Base-by-base conservation (phyloP, 2,113 vertebrate species). In the Gavialis gangeticus region DNA sequence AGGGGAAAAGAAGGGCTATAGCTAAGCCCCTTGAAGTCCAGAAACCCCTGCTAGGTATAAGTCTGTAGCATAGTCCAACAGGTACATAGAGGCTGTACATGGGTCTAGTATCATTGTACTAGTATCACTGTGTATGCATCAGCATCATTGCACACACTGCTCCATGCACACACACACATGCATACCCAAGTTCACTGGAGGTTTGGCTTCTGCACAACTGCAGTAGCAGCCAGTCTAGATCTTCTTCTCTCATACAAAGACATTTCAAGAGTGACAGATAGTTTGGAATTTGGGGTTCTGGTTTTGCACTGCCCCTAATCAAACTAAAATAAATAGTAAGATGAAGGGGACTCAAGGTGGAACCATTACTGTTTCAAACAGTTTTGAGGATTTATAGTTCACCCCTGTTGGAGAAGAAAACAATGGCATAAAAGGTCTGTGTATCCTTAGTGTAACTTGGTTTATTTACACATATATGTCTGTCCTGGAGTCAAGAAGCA, bases 401-500 rank as follows among this genome's bases (percentile, higher is more conserved):
- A 73, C 56, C 87, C 34, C 27, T 85, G 54, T 60, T 78, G 85
- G 10, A 87, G 11, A 76, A 46, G 22, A 84, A 85, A 57, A 59
- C 18, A 80, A 4, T 63, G 13, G 67, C 62, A 54, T 1, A 63
- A 46, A 46, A 46, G 46, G 67, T 90, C 28, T 90, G 16, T 78
- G 4, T 87, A 6, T 8, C 54, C 55, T 18, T 55, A 60, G 27
- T 54, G 16, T 28, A 64, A 59, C 18, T 2, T 12, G 0, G 15
- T 30, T 28, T 73, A 24, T 46, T 46, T 46, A 46, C 46, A 46
- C 46, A 46, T 46, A 46, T 46, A 46, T 46, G 46, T 46, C 46
- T 64, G 11, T 60, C 28, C 14, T 88, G 62, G 89, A 89, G 79
- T 91, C 28, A 79, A 87, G 59, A 3, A 91, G 94, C 87, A 87